Evolutionary conservation across 1,140 invertebrate species (phyloP), one percentile per base, ranked within the genome.

Genomic region (Achatina immaculata): DNA sequence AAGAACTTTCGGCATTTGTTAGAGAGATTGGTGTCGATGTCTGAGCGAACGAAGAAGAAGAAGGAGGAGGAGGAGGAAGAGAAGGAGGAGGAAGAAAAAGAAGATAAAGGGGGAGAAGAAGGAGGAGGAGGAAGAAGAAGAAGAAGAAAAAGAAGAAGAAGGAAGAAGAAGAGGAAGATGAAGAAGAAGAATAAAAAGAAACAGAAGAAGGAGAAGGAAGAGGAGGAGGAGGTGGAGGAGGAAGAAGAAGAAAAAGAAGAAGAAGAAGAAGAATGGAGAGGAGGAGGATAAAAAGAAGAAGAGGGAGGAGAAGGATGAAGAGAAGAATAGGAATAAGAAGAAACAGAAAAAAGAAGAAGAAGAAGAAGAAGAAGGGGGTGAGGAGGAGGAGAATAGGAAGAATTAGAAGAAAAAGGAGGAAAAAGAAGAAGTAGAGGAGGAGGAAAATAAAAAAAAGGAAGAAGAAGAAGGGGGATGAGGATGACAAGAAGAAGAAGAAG

Each of bases 111-210:
- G 19, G 45, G 45, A 48, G 45, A 19, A 48, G 45, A 19, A 48
- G 19, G 45, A 48, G 45, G 45, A 48, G 45, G 45, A 48, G 45
- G 45, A 75, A 42, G 34, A 42, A 51, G 73, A 51, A 42, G 43
- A 75, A 42, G 34, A 42, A 75, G 73, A 75, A 42, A 75, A 42
- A 75, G 73, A 51, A 24, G 45, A 34, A 75, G 73, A 75, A 42
- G 45, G 73, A 75, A 48, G 45, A 21, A 76, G 74, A 58, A 6
- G 0, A 31, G 34, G 48, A 76, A 48, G 55, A 31, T 11, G 36
- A 75, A n/a, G 45, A 58, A 34, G 19, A 51, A 14, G 16, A 48
- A 28, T 16, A 75, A 36, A 42, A n/a, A 48, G 45, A 42, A 48
- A 75, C 21, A 43, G 45, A 75, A 21, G 55, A 16, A 76, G 45